Evolutionary conservation across 2,113 vertebrate genomes (phyloP).

Genomic region (Oreochromis aureus): DNA sequence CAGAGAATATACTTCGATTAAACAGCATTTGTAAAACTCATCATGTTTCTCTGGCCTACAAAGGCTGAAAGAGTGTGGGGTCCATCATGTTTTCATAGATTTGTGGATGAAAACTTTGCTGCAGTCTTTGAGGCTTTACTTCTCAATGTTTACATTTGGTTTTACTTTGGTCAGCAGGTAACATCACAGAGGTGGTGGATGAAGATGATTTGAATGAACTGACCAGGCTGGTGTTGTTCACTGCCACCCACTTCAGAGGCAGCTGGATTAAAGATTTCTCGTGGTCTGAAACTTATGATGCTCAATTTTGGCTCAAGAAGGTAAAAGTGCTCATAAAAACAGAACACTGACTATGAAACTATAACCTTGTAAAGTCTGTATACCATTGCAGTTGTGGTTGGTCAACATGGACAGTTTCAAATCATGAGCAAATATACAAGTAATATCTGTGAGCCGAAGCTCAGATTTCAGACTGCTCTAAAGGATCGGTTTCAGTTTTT

Average conservation of each 20-base stretch:
- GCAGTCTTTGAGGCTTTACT: neutral
- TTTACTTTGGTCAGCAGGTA: slow-evolving; percentile 61
- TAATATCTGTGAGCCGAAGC: too few relatives aligned
- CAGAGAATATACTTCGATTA: neutral
- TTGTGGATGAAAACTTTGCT: neutral
- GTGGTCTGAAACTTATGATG: slow-evolving; percentile 46
- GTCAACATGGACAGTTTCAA: too few relatives aligned
- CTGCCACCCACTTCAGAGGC: slow-evolving; percentile 89
- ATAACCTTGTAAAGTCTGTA: too few relatives aligned
- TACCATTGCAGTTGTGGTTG: too few relatives aligned
- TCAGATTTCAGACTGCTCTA: too few relatives aligned
- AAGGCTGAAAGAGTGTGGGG: neutral
- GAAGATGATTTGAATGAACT: slow-evolving; percentile 40
- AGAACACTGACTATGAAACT: rapidly evolving
- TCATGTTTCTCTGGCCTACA: neutral
- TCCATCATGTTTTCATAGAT: rapidly evolving
- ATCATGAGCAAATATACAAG: too few relatives aligned
- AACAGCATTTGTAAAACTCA: neutral
- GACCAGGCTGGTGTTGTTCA: slow-evolving; percentile 81
- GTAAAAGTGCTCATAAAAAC: neutral
- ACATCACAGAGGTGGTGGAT: slow-evolving; percentile 78
- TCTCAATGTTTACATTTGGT: neutral
- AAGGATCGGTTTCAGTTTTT: too few relatives aligned
- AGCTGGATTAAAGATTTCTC: slow-evolving; percentile 77
- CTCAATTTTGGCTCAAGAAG: slow-evolving; percentile 63